Evolutionary conservation across 2,797 vertebrate species (phyloP), one percentile per base, ranked within the genome.

Genomic region (Melopsittacus undulatus): DNA sequence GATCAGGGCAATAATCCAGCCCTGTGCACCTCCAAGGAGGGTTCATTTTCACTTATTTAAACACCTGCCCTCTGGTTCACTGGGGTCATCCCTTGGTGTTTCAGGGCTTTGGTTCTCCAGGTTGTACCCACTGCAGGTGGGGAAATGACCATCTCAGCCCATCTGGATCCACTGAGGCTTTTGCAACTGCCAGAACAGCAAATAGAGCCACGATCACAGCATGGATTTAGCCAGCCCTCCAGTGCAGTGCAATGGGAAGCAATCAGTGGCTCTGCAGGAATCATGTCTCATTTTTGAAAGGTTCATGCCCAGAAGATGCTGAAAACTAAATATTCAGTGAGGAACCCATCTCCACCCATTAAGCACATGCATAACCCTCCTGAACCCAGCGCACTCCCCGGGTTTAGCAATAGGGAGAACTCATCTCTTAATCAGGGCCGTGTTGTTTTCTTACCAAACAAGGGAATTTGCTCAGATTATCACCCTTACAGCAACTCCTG

Each of bases 391-490:
- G 0, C 49, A 1, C 38, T 56, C 19, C 27, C 19, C 63, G 5
- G 0, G 15, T 20, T 77, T 11, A 76, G 48, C 34, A 4, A 3
- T 7, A 57, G 70, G 40, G 21, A 75, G 34, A 36, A 22, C 59
- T 36, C 46, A 45, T 57, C 64, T 59, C 2, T 0, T 38, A 29
- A 87, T 59, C 79, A 73, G 42, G 43, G 38, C 27, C 0, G 1
- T 9, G 5, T 45, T 90, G 83, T 93, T 88, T 77, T 73, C 80
- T 48, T 43, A 81, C 48, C 70, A 90, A 77, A 81, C 80, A 69
- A 30, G 45, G 56, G 66, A 32, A 63, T 84, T 59, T 73, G 61
- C 83, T 77, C 75, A 84, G 32, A 26, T 49, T 52, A 6, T 88
- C 66, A 26, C 69, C 79, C 75, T 68, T 36, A 62, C 80, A 66